Conservation (phyloP, 2,888 invertebrate species). For the Physocephala rufipes region DNA sequence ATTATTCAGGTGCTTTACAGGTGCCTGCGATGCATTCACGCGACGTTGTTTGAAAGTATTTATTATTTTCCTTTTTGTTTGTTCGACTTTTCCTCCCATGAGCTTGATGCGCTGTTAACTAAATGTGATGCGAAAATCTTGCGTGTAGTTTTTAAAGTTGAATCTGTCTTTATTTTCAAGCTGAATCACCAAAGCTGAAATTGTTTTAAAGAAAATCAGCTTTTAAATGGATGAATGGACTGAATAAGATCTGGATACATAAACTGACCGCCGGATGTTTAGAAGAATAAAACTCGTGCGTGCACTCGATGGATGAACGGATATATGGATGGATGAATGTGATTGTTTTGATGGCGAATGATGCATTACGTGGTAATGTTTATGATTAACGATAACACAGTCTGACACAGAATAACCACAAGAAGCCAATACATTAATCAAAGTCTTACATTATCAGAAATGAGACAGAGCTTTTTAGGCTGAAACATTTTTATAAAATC, state of each 20-base stretch:
- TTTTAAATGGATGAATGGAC: no score
- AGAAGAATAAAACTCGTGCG: not conserved
- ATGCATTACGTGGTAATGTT: constrained; percentile 17
- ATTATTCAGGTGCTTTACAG: constrained; percentile 33
- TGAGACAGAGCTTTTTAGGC: no score
- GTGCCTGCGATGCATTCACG: constrained; percentile 36
- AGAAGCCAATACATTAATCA: constrained; percentile 16
- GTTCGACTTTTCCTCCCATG: no score
- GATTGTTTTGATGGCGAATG: not conserved
- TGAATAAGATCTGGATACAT: no score
- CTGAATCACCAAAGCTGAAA: no score
- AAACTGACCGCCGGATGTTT: not conserved
- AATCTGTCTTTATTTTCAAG: not conserved
- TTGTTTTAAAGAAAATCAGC: constrained; percentile 8
- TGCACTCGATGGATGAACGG: not conserved
- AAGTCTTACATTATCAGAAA: not conserved
- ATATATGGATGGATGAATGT: not conserved
- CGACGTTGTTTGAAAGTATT: constrained; percentile 1
- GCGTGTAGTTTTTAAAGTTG: no score
- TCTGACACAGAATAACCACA: not conserved
- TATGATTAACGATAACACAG: constrained; percentile 19
- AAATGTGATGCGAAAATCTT: no score
- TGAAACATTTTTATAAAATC: no score
- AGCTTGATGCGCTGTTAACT: no score
- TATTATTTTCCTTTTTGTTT: not conserved